Conservation (phyloP, 2,888 invertebrate genomes). For the Chymomyza amoena region DNA sequence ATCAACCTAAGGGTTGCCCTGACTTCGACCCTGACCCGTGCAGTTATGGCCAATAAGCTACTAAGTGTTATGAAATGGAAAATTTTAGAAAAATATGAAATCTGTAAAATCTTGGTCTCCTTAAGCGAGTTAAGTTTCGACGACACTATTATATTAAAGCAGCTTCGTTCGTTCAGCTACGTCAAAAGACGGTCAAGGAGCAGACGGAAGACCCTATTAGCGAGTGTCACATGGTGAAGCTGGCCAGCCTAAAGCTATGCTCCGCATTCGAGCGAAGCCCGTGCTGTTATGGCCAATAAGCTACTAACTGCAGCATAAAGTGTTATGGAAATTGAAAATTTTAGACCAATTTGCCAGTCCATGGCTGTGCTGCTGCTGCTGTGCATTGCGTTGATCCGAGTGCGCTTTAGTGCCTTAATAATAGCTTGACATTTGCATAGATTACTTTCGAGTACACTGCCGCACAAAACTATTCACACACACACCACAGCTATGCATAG, state of each 20-base stretch:
- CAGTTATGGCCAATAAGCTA: neutral
- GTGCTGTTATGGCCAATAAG: neutral
- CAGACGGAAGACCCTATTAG: no score
- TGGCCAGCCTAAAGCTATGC: no score
- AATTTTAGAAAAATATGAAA: neutral
- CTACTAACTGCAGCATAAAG: neutral
- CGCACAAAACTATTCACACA: slow-evolving; percentile 9
- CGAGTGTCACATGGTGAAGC: no score
- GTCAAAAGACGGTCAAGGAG: no score
- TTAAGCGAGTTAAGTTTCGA: no score
- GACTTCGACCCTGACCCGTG: neutral
- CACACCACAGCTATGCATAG: neutral
- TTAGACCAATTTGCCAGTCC: neutral
- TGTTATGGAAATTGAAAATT: neutral
- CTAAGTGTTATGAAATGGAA: neutral
- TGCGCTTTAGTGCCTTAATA: slow-evolving; percentile 61
- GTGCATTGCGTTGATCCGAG: slow-evolving; percentile 37
- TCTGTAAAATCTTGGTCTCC: no score
- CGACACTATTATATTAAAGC: no score
- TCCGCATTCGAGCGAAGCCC: no score
- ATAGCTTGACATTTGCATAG: slow-evolving; percentile 57
- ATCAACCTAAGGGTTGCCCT: no score
- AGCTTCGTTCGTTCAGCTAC: no score
- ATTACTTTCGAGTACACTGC: slow-evolving; percentile 24
- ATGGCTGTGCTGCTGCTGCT: neutral